These are phyloP conservation scores for Odontomachus brunneus DNA, from an alignment of 1,140 invertebrate genomes.

Conservation along the genomic window DNA sequence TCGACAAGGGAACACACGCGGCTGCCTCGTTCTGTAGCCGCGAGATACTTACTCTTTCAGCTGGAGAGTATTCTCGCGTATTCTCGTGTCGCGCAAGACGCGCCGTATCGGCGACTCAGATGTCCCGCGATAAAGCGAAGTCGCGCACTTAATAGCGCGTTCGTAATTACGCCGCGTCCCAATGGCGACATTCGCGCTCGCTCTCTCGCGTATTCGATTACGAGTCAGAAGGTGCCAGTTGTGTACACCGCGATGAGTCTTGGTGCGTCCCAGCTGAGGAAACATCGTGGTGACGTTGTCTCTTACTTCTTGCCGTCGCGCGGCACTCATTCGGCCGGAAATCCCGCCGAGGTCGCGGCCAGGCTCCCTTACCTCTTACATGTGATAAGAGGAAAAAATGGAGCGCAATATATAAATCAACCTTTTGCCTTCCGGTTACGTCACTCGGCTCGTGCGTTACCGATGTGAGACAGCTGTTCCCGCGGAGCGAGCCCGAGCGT, in stretches of 20 bases:
- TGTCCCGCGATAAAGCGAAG: conserved; percentile 21
- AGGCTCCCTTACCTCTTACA: neutral
- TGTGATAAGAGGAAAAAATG: neutral
- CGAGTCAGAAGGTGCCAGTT: conserved; percentile 58
- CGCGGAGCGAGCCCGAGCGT: neutral
- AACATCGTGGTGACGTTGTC: conserved; percentile 48
- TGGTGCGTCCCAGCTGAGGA: conserved; percentile 64
- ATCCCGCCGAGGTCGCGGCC: neutral
- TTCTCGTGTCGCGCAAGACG: no score
- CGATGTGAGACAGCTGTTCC: neutral
- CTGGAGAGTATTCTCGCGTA: no score
- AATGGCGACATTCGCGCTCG: conserved; percentile 30
- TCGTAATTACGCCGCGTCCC: conserved; percentile 58
- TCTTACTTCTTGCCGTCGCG: conserved; percentile 1
- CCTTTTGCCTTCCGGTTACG: conserved; percentile 11
- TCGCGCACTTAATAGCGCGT: conserved; percentile 57
- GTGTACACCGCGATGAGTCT: conserved; percentile 60
- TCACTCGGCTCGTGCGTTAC: neutral
- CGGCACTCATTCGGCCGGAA: conserved; percentile 18
- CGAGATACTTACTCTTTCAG: no score
- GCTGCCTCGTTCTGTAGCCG: no score
- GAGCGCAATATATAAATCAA: conserved; percentile 10
- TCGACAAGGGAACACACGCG: no score
- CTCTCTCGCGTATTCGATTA: conserved; percentile 37
- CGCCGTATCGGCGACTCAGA: conserved; percentile 15